Evolutionary conservation across 2,797 vertebrate genomes (phyloP).

Genomic region (Allobates femoralis): DNA sequence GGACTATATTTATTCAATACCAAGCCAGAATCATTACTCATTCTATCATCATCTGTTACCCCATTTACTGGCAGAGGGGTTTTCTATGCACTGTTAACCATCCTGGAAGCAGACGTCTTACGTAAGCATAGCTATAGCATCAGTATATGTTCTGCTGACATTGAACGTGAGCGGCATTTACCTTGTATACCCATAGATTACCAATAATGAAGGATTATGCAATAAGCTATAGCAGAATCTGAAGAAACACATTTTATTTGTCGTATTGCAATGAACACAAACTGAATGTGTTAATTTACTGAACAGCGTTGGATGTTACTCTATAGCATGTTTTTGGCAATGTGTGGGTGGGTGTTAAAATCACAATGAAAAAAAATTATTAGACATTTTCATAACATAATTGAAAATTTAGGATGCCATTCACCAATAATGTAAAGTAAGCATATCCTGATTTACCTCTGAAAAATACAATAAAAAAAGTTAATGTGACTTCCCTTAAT

Average conservation of each 20-base stretch:
- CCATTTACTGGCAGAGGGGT: slow-evolving; percentile 39
- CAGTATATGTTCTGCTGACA: neutral
- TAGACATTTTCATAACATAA: neutral
- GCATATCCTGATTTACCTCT: neutral
- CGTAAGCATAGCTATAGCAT: neutral
- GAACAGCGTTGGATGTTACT: neutral
- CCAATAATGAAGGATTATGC: neutral
- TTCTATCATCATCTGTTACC: slow-evolving; percentile 49
- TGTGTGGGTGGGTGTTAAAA: neutral
- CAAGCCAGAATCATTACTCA: slow-evolving; percentile 43
- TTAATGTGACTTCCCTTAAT: no score
- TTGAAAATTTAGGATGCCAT: neutral
- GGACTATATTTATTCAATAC: slow-evolving; percentile 19
- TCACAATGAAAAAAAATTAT: neutral
- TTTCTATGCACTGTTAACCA: slow-evolving; percentile 27
- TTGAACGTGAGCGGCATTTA: neutral
- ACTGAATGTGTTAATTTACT: neutral
- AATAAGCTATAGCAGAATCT: neutral
- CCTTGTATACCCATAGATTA: neutral
- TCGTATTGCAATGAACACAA: neutral
- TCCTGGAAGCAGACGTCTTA: neutral
- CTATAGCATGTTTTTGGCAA: neutral
- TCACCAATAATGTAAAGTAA: neutral
- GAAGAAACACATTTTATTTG: neutral
- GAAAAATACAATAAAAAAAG: no score